phyloP scores from a whole-genome alignment of 2,113 vertebrate species.

The Cottus gobio region DNA sequence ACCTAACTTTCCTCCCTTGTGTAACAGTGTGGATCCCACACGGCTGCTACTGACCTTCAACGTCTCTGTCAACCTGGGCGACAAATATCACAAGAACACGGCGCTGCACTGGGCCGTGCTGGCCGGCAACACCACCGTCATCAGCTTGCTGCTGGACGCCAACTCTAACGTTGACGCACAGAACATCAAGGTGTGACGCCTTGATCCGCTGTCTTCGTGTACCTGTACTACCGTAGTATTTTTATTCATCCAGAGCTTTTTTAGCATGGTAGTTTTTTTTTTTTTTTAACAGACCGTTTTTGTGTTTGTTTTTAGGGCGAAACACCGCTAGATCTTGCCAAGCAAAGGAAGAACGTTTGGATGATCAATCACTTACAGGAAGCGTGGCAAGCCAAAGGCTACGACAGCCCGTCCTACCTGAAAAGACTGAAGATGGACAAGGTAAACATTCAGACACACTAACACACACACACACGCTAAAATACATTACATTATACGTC shows the following conservation, averaged over 20 bases:
- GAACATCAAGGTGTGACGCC: constrained; percentile 95
- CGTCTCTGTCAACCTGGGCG: constrained; percentile 97
- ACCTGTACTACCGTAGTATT: neutral
- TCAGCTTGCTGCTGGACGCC: constrained; percentile 96
- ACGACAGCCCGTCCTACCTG: constrained; percentile 97
- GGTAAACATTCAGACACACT: constrained; percentile 76
- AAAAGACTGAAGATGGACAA: constrained; percentile 98
- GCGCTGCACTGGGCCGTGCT: constrained; percentile 98
- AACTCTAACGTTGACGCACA: constrained; percentile 97
- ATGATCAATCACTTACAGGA: constrained; percentile 99
- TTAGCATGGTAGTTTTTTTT: too few species aligned
- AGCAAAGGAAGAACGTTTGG: constrained; percentile 99
- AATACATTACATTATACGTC: neutral
- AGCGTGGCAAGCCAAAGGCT: constrained; percentile 97
- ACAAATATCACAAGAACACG: constrained; percentile 99
- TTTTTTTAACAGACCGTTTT: neutral
- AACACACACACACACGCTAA: neutral
- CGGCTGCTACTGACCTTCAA: constrained; percentile 98
- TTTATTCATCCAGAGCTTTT: too few species aligned
- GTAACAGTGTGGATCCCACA: constrained; percentile 94
- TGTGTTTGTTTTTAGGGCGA: constrained; percentile 87
- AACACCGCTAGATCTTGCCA: constrained; percentile 96
- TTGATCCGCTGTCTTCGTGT: fast-evolving
- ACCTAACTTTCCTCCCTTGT: neutral
- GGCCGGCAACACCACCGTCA: constrained; percentile 99